Evolutionary conservation across 1,140 invertebrate genomes (phyloP).

Genomic region (Aphidius gifuensis): DNA sequence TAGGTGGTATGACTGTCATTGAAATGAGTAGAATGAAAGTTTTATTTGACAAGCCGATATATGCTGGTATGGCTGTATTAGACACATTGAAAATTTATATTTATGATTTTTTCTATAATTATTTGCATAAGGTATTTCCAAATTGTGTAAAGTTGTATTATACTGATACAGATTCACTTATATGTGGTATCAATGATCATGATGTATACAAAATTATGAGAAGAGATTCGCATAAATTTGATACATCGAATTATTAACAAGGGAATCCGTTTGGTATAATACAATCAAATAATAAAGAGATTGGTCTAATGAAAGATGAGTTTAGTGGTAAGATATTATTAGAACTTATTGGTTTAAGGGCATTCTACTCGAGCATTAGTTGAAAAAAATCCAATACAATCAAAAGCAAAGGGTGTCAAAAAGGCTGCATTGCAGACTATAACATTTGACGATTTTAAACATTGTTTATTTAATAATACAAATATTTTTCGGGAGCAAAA

Average conservation of each 20-base stretch:
- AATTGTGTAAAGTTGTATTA: constrained; percentile 19
- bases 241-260: neutral
- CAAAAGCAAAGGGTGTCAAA: constrained; percentile 24
- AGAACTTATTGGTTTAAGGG: constrained; percentile 13
- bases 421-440: constrained; percentile 11
- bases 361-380: neutral
- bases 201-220: constrained; percentile 22
- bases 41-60: constrained; percentile 7
- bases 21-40: constrained; percentile 28
- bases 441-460: constrained; percentile 19
- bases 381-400: neutral
- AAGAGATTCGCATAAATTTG: constrained; percentile 12
- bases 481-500: neutral
- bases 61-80: neutral
- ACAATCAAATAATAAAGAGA: neutral
- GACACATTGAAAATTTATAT: constrained; percentile 13
- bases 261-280: too few relatives aligned
- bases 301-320: too few relatives aligned
- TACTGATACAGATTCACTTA: constrained; percentile 26
- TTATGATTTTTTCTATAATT: neutral
- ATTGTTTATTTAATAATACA: constrained; percentile 11
- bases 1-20: constrained; percentile 33
- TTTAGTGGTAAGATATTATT: constrained; percentile 1
- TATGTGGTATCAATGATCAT: constrained; percentile 23
- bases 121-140: neutral